Conservation (phyloP, 2,888 invertebrate species). For the Caenorhabditis sulstoni region DNA sequence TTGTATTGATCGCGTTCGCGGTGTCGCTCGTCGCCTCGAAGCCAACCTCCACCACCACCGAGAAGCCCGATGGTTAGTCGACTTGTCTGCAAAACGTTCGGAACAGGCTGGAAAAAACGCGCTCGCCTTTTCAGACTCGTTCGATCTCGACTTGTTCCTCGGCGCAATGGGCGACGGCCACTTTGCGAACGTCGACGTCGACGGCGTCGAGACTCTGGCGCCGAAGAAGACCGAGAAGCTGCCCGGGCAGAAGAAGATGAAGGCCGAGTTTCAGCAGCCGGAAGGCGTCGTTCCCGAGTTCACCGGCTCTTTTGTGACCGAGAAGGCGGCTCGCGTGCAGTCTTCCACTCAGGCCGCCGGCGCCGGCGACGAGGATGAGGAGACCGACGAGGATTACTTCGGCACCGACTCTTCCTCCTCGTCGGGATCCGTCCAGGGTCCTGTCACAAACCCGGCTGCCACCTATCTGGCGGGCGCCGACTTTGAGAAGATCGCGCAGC, state of each 20-base stretch:
- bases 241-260: slow-evolving; percentile 56
- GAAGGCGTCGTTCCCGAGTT: slow-evolving; percentile 53
- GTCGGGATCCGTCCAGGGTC: slow-evolving; percentile 32
- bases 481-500: slow-evolving; percentile 71
- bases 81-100: neutral
- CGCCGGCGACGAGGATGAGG: no score
- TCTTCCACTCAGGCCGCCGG: no score
- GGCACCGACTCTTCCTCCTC: slow-evolving; percentile 5
- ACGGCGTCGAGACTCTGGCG: slow-evolving; percentile 49
- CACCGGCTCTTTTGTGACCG: slow-evolving; percentile 51
- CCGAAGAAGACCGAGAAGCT: slow-evolving; percentile 65
- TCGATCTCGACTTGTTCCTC: slow-evolving; percentile 50
- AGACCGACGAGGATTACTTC: slow-evolving; percentile 58
- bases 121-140: slow-evolving; percentile 26
- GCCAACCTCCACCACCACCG: slow-evolving; percentile 40
- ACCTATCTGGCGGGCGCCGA: slow-evolving; percentile 73
- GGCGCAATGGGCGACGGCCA: slow-evolving; percentile 57
- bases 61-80: slow-evolving; percentile 41
- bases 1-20: slow-evolving; percentile 21
- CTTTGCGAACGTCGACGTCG: slow-evolving; percentile 58
- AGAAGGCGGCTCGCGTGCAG: slow-evolving; percentile 17
- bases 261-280: slow-evolving; percentile 26
- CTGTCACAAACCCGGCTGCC: slow-evolving; percentile 75
- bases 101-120: neutral
- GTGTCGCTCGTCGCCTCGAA: slow-evolving; percentile 21